Percentiles rank a stretch among this genome's conserved stretches.
phyloP scores from a whole-genome alignment of 2,113 vertebrate genomes.

The Nycticryphes semicollaris region DNA sequence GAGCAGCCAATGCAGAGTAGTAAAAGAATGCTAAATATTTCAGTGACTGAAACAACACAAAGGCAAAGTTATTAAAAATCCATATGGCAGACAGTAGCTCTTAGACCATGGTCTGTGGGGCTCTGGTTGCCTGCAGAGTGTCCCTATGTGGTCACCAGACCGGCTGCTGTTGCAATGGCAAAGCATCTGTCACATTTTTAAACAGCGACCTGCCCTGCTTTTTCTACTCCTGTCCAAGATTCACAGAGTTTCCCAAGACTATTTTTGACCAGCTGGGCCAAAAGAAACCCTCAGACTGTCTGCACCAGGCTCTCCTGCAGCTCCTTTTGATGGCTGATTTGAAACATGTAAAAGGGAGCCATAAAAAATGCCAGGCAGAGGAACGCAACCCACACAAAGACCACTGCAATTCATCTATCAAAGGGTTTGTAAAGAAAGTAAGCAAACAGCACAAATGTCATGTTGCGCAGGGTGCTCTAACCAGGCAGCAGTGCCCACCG shows the following conservation, averaged over 20 bases:
- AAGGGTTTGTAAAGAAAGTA: background rate
- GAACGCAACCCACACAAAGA: background rate
- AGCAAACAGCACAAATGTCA: background rate
- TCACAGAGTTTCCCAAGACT: background rate
- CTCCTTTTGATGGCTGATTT: background rate
- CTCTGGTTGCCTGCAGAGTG: background rate
- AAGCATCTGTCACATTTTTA: conserved; percentile 4
- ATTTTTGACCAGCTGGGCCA: background rate
- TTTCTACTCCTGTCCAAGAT: background rate
- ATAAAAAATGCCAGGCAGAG: background rate
- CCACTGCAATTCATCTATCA: background rate
- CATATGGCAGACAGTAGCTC: background rate
- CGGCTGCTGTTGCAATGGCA: background rate
- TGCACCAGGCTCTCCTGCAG: background rate
- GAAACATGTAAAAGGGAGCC: background rate
- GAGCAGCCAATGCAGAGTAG: background rate
- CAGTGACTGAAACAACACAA: background rate
- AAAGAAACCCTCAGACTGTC: background rate
- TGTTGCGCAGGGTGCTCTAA: background rate
- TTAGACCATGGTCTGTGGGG: background rate
- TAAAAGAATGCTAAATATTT: conserved; percentile 52
- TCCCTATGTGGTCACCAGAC: background rate
- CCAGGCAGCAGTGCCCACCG: background rate
- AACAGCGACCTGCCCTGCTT: background rate
- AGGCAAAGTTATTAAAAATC: conserved; percentile 12